These are phyloP conservation scores for Oscheius sp. DNA, from an alignment of 2,888 invertebrate species.

Conservation along the genomic window DNA sequence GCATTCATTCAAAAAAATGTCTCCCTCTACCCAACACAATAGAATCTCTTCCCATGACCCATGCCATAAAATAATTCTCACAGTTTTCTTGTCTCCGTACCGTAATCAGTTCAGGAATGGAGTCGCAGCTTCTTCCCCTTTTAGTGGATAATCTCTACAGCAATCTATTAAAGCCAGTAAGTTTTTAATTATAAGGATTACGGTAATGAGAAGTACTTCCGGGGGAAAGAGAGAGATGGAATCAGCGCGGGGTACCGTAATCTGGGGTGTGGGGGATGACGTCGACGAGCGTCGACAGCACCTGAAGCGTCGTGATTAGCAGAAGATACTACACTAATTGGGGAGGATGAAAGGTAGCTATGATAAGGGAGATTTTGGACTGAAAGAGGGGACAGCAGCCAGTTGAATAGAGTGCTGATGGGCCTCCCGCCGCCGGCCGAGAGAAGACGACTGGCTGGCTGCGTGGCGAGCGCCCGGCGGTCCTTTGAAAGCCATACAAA, in stretches of 20 bases:
- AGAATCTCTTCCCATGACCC: too few species aligned
- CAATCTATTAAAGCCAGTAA: conserved; percentile 11
- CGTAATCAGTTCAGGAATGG: background rate
- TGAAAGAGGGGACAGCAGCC: background rate
- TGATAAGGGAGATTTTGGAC: background rate
- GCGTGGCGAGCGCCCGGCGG: conserved; percentile 31
- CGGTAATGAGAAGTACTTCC: conserved; percentile 21
- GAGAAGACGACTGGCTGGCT: conserved; percentile 22
- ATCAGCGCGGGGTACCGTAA: conserved; percentile 16
- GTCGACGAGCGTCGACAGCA: background rate
- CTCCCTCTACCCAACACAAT: background rate
- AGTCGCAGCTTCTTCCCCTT: conserved; percentile 4
- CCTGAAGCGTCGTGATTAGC: conserved; percentile 28
- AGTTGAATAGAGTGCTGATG: conserved; percentile 11
- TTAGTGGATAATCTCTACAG: conserved; percentile 8
- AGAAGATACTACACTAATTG: conserved; percentile 26
- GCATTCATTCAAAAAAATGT: too few species aligned
- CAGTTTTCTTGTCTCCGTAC: background rate
- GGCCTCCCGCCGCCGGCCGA: background rate
- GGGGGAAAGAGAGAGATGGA: background rate
- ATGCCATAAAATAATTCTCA: background rate
- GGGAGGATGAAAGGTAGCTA: background rate
- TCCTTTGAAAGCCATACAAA: conserved; percentile 62
- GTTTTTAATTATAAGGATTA: conserved; percentile 2
- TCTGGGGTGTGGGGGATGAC: background rate